Conservation (phyloP, 2,113 vertebrate species). For the Chaetodon auriga region DNA sequence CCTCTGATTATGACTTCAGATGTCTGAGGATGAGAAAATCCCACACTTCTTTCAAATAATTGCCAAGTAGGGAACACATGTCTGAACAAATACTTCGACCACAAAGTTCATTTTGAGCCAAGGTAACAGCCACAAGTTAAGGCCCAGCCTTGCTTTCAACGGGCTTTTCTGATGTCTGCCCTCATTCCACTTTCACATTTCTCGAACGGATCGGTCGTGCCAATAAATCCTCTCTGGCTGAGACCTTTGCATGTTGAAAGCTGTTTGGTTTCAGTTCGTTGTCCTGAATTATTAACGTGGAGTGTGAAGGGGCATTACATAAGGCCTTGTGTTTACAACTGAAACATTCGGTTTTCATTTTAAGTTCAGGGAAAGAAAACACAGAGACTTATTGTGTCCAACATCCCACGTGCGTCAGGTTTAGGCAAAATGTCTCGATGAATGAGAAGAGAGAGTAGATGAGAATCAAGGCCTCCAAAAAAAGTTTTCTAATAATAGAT, state of each 20-base stretch:
- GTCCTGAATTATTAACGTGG: constrained; percentile 79
- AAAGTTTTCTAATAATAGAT: constrained; percentile 75
- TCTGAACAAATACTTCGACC: constrained; percentile 37
- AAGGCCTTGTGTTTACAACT: constrained; percentile 74
- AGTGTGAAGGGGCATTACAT: constrained; percentile 74
- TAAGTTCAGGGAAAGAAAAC: constrained; percentile 51
- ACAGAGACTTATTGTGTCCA: constrained; percentile 63
- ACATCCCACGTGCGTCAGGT: constrained; percentile 56
- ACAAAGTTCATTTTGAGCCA: constrained; percentile 33
- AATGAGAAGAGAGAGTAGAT: constrained; percentile 65
- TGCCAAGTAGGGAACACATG: constrained; percentile 27
- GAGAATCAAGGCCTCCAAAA: constrained; percentile 69
- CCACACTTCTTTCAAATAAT: constrained; percentile 31
- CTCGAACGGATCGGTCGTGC: constrained; percentile 56
- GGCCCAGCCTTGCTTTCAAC: constrained; percentile 39
- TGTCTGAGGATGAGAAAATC: constrained; percentile 31
- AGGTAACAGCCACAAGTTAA: constrained; percentile 39
- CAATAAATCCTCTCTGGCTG: constrained; percentile 70
- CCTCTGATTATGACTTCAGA: constrained; percentile 37
- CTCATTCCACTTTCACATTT: constrained; percentile 59
- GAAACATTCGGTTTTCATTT: constrained; percentile 74
- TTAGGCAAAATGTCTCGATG: constrained; percentile 50
- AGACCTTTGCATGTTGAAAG: constrained; percentile 60
- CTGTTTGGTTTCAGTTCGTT: constrained; percentile 71
- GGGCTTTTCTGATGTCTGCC: constrained; percentile 32